These are phyloP conservation scores for Criorhina ranunculi DNA, from an alignment of 2,888 invertebrate genomes.

Conservation along the genomic window DNA sequence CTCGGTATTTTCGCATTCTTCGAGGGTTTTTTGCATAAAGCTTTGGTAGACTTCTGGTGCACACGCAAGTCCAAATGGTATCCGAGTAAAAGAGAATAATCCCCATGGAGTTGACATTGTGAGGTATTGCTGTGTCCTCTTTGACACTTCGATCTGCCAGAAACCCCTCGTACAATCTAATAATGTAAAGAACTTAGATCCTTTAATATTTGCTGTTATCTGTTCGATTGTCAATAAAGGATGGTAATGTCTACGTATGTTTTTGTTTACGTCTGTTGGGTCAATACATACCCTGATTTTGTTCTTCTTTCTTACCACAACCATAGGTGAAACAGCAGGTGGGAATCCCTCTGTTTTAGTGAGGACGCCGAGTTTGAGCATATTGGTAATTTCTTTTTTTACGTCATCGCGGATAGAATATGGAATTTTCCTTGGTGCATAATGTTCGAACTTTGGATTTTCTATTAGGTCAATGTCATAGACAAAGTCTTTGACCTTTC, in stretches of 20 bases:
- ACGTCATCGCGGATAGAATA: conserved; percentile 58
- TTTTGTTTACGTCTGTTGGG: conserved; percentile 63
- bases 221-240: conserved; percentile 68
- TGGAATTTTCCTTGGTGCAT: conserved; percentile 63
- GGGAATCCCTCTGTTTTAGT: too few relatives aligned
- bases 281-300: too few relatives aligned
- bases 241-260: conserved; percentile 60
- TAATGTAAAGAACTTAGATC: conserved; percentile 65
- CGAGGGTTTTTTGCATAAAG: conserved; percentile 64
- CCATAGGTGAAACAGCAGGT: conserved; percentile 60
- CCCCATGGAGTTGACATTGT: conserved; percentile 76
- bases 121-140: conserved; percentile 70
- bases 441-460: conserved; percentile 66
- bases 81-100: conserved; percentile 67
- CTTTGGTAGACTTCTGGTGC: conserved; percentile 78
- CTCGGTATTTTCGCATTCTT: conserved; percentile 68
- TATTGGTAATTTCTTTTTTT: conserved; percentile 59
- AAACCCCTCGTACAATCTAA: conserved; percentile 72
- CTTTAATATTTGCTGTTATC: conserved; percentile 58
- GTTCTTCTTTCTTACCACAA: conserved; percentile 59
- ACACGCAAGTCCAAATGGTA: conserved; percentile 72
- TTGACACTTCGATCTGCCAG: conserved; percentile 75
- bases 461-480: conserved; percentile 27
- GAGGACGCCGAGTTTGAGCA: conserved; percentile 53
- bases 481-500: background rate